These are phyloP conservation scores for Sebastiscus albofasciatus DNA, from an alignment of 2,797 vertebrate species.

Conservation along the genomic window DNA sequence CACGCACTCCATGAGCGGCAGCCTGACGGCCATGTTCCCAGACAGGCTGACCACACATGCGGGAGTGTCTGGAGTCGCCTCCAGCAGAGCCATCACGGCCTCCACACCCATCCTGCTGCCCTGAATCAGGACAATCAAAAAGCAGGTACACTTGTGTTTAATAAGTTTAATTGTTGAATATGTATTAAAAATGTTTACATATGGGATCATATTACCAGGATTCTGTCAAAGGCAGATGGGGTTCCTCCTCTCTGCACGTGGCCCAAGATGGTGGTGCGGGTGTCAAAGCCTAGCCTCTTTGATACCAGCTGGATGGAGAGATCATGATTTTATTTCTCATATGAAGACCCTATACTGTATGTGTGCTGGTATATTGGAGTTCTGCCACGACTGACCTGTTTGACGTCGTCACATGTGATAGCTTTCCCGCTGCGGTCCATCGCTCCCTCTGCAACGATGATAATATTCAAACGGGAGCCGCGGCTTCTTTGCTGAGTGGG, in stretches of 20 bases:
- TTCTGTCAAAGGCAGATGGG: slow-evolving; percentile 92
- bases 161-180: neutral
- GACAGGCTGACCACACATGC: slow-evolving; percentile 96
- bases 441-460: slow-evolving; percentile 93
- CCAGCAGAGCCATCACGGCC: slow-evolving; percentile 93
- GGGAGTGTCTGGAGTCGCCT: slow-evolving; percentile 91
- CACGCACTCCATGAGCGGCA: slow-evolving; percentile 95
- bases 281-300: slow-evolving; percentile 89
- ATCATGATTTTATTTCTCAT: neutral
- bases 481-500: slow-evolving; percentile 85
- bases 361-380: neutral
- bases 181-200: neutral
- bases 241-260: slow-evolving; percentile 95
- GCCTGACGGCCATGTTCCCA: slow-evolving; percentile 91
- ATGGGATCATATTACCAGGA: slow-evolving; percentile 81
- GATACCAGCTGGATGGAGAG: slow-evolving; percentile 85
- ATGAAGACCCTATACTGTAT: neutral
- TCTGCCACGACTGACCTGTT: slow-evolving; percentile 77
- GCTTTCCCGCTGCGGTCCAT: slow-evolving; percentile 82
- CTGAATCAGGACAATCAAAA: slow-evolving; percentile 66
- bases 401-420: slow-evolving; percentile 87
- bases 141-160: neutral
- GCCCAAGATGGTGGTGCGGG: slow-evolving; percentile 91
- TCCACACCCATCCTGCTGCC: slow-evolving; percentile 96
- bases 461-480: slow-evolving; percentile 91